Conservation (phyloP, 2,113 vertebrate species). For the Elgaria multicarinata region DNA sequence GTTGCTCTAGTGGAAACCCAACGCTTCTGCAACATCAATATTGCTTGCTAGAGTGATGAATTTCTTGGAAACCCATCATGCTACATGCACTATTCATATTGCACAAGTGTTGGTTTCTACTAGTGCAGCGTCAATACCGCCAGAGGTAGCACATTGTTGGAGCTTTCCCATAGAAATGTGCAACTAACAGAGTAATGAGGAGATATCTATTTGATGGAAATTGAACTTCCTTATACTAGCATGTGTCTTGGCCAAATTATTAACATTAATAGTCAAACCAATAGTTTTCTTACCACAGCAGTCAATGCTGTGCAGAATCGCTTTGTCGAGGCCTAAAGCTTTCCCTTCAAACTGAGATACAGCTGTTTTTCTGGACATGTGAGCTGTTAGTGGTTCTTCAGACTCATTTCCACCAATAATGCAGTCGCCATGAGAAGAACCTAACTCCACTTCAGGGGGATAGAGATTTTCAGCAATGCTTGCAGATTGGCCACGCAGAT, state of each 20-base stretch:
- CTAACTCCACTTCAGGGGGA: slow-evolving; percentile 86
- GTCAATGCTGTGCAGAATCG: slow-evolving; percentile 97
- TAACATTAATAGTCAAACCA: background rate
- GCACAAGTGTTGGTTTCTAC: no score
- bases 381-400: slow-evolving; percentile 87
- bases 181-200: background rate
- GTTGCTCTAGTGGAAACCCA: no score
- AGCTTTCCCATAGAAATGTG: background rate
- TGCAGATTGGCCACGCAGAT: slow-evolving; percentile 84
- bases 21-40: no score
- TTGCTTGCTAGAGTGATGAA: no score
- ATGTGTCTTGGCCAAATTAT: background rate
- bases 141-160: no score
- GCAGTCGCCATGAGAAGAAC: slow-evolving; percentile 85
- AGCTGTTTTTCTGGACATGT: slow-evolving; percentile 92
- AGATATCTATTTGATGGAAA: background rate
- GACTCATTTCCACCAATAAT: slow-evolving; percentile 85
- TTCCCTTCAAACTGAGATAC: slow-evolving; percentile 96
- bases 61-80: no score
- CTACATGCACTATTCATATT: no score
- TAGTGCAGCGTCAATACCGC: no score
- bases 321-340: slow-evolving; percentile 95
- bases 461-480: slow-evolving; percentile 83
- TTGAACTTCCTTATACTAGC: background rate
- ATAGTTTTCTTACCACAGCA: slow-evolving; percentile 86